Evolutionary conservation across 2,113 vertebrate species (phyloP).

Genomic region (Callocephalon fimbriatum): DNA sequence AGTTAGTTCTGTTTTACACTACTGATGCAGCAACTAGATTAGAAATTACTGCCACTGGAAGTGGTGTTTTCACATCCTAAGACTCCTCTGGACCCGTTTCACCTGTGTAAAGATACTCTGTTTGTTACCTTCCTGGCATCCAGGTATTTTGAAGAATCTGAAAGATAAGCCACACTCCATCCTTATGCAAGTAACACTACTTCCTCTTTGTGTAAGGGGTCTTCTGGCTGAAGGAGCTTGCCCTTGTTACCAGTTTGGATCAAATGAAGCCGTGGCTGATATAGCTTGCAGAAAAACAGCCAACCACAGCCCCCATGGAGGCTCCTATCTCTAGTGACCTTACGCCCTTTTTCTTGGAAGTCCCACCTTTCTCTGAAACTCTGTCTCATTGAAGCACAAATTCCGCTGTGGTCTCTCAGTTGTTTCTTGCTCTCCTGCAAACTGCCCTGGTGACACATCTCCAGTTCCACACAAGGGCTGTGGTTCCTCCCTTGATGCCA

Average conservation of each 20-base stretch:
- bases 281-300: neutral
- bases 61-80: neutral
- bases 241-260: neutral
- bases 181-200: neutral
- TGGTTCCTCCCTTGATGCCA: neutral
- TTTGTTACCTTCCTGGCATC: neutral
- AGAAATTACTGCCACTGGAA: neutral
- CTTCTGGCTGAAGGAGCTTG: neutral
- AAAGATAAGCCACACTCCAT: neutral
- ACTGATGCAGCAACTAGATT: neutral
- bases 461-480: neutral
- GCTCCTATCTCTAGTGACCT: neutral
- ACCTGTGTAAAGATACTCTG: neutral
- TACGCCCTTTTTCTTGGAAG: neutral
- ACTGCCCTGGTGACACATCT: neutral
- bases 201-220: neutral
- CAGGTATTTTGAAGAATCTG: neutral
- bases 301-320: neutral
- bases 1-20: neutral
- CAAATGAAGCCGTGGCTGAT: neutral
- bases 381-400: neutral
- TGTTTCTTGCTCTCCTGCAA: neutral
- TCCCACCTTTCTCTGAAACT: constrained; percentile 15
- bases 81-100: neutral
- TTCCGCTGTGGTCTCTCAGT: neutral